Percentiles rank a stretch among this genome's conserved stretches.
Conservation (phyloP, 2,113 vertebrate genomes). For the Cynopterus brachyotis region DNA sequence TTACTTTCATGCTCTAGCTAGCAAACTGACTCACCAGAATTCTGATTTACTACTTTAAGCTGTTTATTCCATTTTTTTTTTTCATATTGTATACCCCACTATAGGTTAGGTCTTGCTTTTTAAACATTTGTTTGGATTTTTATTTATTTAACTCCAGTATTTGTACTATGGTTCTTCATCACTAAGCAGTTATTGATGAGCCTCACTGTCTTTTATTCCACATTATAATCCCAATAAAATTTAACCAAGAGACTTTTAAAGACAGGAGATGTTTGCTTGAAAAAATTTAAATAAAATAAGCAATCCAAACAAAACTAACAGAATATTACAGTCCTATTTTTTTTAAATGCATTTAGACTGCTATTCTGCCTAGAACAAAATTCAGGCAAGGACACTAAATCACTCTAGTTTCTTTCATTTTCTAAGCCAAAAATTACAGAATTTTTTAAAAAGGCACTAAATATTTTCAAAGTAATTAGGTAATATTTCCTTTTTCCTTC, state of each 20-base stretch:
- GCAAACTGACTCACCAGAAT: background rate
- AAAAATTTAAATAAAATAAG: background rate
- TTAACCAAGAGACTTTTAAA: background rate
- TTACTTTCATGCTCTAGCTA: conserved; percentile 9
- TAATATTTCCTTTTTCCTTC: background rate
- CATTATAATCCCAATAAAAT: conserved; percentile 12
- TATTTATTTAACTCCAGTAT: background rate
- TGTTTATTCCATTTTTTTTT: background rate
- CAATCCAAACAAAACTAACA: background rate
- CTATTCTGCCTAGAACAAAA: conserved; percentile 2
- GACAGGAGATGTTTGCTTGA: background rate
- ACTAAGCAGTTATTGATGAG: background rate
- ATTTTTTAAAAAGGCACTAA: background rate
- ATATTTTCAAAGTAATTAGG: background rate
- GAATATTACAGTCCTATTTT: background rate
- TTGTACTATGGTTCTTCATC: background rate
- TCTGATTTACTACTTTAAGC: background rate
- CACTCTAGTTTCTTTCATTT: background rate
- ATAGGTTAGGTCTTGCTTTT: background rate
- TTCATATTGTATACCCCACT: background rate
- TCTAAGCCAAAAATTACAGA: background rate
- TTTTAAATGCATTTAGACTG: background rate
- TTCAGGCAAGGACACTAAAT: background rate
- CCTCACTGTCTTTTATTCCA: background rate
- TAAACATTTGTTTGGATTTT: background rate